Conservation (phyloP, 2,888 invertebrate genomes). For the Epiblema foenella region DNA sequence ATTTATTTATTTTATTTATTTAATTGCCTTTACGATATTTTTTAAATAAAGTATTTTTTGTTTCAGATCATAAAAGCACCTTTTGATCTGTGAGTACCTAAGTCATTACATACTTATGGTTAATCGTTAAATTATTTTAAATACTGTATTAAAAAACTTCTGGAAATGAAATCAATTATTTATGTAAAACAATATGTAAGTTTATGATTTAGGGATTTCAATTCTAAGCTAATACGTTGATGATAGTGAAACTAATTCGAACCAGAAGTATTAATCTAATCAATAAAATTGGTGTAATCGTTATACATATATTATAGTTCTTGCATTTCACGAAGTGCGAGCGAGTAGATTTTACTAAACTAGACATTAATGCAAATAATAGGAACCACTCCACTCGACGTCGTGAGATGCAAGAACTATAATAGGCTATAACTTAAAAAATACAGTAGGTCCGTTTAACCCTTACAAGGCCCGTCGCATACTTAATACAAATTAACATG, state of each 20-base stretch:
- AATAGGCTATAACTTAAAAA: neutral
- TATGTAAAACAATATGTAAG: neutral
- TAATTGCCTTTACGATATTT: neutral
- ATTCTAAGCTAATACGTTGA: neutral
- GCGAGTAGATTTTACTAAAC: too few species aligned
- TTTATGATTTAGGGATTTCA: neutral
- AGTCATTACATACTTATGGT: too few species aligned
- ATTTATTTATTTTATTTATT: too few species aligned
- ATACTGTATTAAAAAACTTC: neutral
- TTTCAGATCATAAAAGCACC: neutral
- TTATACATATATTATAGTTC: too few species aligned
- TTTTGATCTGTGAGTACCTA: constrained; percentile 5
- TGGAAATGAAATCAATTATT: neutral
- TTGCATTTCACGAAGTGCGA: too few species aligned
- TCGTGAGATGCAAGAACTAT: too few species aligned
- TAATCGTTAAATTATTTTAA: too few species aligned
- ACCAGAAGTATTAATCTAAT: too few species aligned
- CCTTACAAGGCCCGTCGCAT: neutral
- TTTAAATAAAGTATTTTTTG: constrained; percentile 2
- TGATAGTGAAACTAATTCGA: neutral
- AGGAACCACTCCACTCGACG: too few species aligned
- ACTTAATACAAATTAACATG: constrained; percentile 17
- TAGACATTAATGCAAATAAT: too few species aligned
- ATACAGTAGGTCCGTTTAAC: neutral
- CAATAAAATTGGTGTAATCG: too few species aligned